Evolutionary conservation across 1,140 invertebrate species (phyloP), one percentile per base, ranked within the genome.

Genomic region (Drosophila dunni): DNA sequence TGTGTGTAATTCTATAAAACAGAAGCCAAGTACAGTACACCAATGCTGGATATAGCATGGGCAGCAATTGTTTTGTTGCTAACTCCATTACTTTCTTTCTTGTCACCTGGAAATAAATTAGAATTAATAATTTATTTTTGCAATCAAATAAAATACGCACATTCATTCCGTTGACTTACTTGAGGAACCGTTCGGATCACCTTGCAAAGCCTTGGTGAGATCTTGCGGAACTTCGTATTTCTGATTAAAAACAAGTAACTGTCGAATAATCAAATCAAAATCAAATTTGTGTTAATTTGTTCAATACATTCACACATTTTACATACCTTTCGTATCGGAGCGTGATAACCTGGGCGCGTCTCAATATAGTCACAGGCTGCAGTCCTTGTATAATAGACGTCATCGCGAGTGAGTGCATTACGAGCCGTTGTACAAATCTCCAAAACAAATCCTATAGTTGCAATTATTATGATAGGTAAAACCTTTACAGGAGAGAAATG

Each of bases 211-310:
- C 2, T 61, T 5, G 10, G 81, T 10, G 6, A 78, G 29, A 1
- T 24, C 73, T 0, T 51, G 42, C 10, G 81, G 81, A 36, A 63
- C 58, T 15, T 72, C 66, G 20, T 79, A 86, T 17, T 91, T 69
- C 45, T 91, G 84, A 67, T 91, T 86, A 8, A 29, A 58, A 0
- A 74, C 75, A 3, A 51, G 1, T 0, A 72, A 50, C 81, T 89
- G 11, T 29, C 24, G 24, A 29, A 29, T 1, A 48, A 17, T 2
- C 5, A 3, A 7, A 36, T 29, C 7, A 29, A 36, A 13, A 20
- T 13, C 13, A 42, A 42, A 57, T 54, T 5, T 6, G 8, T 54
- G 7, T 38, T 20, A 13, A 33, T 10, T 20, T 7, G 7, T 7
- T 2, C 11, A n/a, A 44, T n/a, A n/a, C n/a, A 29, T 61, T 34